Evolutionary conservation across 92 coral and sea anemone genomes (phyloP), one percentile per base, ranked within the genome.

Genomic region (Epizoanthus stellaris): DNA sequence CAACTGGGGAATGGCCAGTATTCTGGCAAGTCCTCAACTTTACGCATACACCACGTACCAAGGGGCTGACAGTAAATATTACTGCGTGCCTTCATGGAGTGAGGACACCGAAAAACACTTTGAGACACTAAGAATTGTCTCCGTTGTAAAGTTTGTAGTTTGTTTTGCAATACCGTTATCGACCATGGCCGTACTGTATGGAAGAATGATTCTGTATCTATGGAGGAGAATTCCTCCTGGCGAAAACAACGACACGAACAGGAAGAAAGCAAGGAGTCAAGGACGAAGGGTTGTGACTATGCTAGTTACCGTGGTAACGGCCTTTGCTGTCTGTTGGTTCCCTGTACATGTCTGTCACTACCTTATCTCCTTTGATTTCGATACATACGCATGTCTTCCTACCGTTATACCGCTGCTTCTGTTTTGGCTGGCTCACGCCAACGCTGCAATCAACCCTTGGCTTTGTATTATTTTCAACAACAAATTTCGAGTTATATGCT

Each of bases 301-400:
- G 83, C 40, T 79, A 14, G 83, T 63, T 79, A 63, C 72, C 83
- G 83, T 79, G 72, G 83, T 79, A 79, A 79, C 61, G 11, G 83
- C 58, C 5, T 79, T 79, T 16, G 83, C 83, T 1, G 34, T 63
- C 40, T 79, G 83, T 64, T 79, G 83, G 83, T 64, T 79, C 9
- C 83, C 83, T 30, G 83, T 63, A 10, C 73, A 79, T 45, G 83
- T 79, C 9, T 79, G 83, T 21, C 83, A 79, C 39, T 79, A 79
- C 72, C 83, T 79, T 36, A 42, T 79, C 19, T 79, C 83, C 3
- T 79, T 79, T 61, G 34, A 79, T 15, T 79, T n/a, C 83, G 61
- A 79, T n/a, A 63, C 53, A 40, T 79, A 79, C 67, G n/a, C 72
- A 4, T 79, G 83, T 12, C 83, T 79, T 79, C 83, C 83, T 42